Percentiles rank a stretch among this genome's conserved stretches.
Conservation (phyloP, 1,140 invertebrate species). For the Cardiocondyla obscurior region DNA sequence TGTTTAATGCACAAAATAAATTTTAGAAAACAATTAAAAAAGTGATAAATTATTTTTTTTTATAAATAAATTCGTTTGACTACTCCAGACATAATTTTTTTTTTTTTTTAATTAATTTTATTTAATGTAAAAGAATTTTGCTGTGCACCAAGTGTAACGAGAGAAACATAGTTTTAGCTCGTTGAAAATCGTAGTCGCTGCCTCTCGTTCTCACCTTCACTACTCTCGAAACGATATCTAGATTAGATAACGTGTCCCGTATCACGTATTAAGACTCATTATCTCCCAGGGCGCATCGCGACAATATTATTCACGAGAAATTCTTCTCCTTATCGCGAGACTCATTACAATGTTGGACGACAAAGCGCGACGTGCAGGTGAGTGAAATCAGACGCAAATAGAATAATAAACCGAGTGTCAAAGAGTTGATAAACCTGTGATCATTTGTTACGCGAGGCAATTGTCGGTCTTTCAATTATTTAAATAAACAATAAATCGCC, state of each 20-base stretch:
- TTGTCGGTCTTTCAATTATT: too few relatives aligned
- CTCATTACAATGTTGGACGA: slow-evolving; percentile 11
- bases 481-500: too few relatives aligned
- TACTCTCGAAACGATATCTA: slow-evolving; percentile 14
- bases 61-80: too few relatives aligned
- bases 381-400: slow-evolving; percentile 15
- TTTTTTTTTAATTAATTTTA: too few relatives aligned
- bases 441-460: neutral
- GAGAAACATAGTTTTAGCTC: neutral
- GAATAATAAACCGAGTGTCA: neutral
- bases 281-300: slow-evolving; percentile 12
- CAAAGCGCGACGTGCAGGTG: slow-evolving; percentile 11
- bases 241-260: slow-evolving; percentile 49
- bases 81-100: too few relatives aligned
- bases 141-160: too few relatives aligned
- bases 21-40: too few relatives aligned
- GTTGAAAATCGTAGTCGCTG: slow-evolving; percentile 10
- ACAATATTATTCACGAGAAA: slow-evolving; percentile 41
- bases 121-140: too few relatives aligned
- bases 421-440: neutral
- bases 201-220: slow-evolving; percentile 19
- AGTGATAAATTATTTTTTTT: too few relatives aligned
- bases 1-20: too few relatives aligned
- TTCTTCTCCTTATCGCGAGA: slow-evolving; percentile 22
- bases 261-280: slow-evolving; percentile 48